phyloP scores from a whole-genome alignment of 2,113 vertebrate genomes.

The Dascyllus trimaculatus region DNA sequence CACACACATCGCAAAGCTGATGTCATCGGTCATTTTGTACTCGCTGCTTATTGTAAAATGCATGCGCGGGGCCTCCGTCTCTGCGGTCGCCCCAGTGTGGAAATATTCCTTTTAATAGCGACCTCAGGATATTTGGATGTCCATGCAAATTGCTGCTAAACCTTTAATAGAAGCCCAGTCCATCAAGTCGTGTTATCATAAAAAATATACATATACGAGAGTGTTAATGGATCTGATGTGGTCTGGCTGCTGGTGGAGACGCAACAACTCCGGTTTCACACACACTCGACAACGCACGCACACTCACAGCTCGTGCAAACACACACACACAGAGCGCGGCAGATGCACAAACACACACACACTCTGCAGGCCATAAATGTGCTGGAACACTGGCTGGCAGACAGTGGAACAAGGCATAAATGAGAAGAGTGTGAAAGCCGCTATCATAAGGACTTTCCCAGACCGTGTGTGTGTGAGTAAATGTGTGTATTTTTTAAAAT shows the following conservation, averaged over 20 bases:
- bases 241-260: slow-evolving; percentile 24
- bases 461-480: slow-evolving; percentile 2
- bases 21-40: slow-evolving; percentile 27
- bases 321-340: slow-evolving; percentile 7
- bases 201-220: slow-evolving; percentile 12
- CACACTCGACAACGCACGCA: not conserved
- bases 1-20: slow-evolving; percentile 4
- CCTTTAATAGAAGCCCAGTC: slow-evolving; percentile 35
- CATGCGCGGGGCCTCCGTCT: slow-evolving; percentile 14
- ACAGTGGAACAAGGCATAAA: slow-evolving; percentile 56
- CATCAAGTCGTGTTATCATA: slow-evolving; percentile 43
- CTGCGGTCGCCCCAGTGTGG: slow-evolving; percentile 12
- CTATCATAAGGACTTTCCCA: slow-evolving; percentile 59
- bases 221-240: slow-evolving; percentile 44
- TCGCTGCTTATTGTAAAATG: slow-evolving; percentile 20
- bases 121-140: slow-evolving; percentile 51
- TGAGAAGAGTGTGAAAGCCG: slow-evolving; percentile 38
- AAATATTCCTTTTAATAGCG: slow-evolving; percentile 35
- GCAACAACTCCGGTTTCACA: slow-evolving; percentile 13
- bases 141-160: slow-evolving; percentile 39
- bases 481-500: slow-evolving; percentile 1
- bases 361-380: slow-evolving; percentile 49
- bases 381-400: slow-evolving; percentile 37
- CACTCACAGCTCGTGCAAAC: not conserved
- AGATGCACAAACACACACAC: not conserved